Evolutionary conservation across 2,888 invertebrate genomes (phyloP), one percentile per base, ranked within the genome.

Genomic region (Drosophila tanythrix): DNA sequence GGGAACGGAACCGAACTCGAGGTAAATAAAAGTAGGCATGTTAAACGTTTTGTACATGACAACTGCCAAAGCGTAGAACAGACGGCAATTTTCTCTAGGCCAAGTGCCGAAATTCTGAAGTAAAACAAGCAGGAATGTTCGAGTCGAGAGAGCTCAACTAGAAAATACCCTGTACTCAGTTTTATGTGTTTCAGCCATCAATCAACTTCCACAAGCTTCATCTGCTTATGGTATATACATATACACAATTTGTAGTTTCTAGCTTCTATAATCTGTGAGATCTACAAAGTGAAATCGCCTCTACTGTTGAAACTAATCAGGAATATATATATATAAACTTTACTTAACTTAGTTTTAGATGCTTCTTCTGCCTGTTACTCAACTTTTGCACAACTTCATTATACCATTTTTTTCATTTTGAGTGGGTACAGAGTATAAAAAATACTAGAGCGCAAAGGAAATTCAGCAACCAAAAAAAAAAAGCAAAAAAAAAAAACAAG

Each of bases 1-100:
- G 11, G 36, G 36, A 59, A 63, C 63, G 46, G 60, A 69, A 69
- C 53, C 50, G 40, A 70, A 55, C 50, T 55, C 67, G 79, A 83
- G 79, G 83, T 85, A 86, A 88, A 88, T 88, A 86, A 88, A 75
- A 79, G 79, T 76, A 74, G 81, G 71, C 85, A 88, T 88, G 88
- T 83, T 88, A 77, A 85, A 81, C 77, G 88, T 74, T 85, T 85
- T 76, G 76, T 77, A 79, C 81, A 85, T 83, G 85, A 81, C 85
- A 85, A 79, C 81, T 83, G 85, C 64, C 88, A 81, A 81, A 53
- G 56, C 38, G 38, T 46, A 43, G 55, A 64, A 59, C 64, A 74
- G 62, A 57, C 62, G 31, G 55, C 68, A 79, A 66, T 66, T 69
- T 66, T 74, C 73, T 55, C 38, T 53, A 36, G 66, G 50, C 57